These are phyloP conservation scores for Elymnias hypermnestra DNA, from an alignment of 1,140 invertebrate species.

Conservation along the genomic window DNA sequence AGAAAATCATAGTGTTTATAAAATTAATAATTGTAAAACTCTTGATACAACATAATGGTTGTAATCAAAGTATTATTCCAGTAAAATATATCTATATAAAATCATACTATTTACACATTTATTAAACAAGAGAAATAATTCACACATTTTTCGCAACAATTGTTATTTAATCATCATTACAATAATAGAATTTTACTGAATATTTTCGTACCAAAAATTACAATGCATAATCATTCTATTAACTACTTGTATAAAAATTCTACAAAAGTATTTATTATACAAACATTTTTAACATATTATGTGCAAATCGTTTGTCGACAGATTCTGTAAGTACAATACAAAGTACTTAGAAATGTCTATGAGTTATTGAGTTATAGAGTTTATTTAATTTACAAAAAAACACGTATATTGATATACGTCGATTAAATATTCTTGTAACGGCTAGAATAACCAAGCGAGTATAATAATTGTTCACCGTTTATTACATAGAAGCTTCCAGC, in stretches of 20 bases:
- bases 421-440: conserved; percentile 8
- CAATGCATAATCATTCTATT: neutral
- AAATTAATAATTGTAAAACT: no score
- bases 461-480: conserved; percentile 55
- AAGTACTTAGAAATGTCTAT: conserved; percentile 2
- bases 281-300: neutral
- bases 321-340: conserved; percentile 2
- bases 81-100: no score
- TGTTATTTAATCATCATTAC: neutral
- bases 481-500: conserved; percentile 66
- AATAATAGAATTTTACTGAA: no score
- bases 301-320: neutral
- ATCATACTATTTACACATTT: no score
- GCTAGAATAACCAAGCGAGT: conserved; percentile 1
- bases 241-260: neutral
- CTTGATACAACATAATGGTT: no score
- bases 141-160: no score
- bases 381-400: conserved; percentile 5
- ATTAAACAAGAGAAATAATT: no score
- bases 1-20: no score
- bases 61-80: no score
- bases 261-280: neutral
- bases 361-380: neutral
- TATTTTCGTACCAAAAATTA: no score
- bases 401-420: conserved; percentile 2